These are phyloP conservation scores for Dastarcus helophoroides DNA, from an alignment of 2,888 invertebrate genomes.

Conservation along the genomic window DNA sequence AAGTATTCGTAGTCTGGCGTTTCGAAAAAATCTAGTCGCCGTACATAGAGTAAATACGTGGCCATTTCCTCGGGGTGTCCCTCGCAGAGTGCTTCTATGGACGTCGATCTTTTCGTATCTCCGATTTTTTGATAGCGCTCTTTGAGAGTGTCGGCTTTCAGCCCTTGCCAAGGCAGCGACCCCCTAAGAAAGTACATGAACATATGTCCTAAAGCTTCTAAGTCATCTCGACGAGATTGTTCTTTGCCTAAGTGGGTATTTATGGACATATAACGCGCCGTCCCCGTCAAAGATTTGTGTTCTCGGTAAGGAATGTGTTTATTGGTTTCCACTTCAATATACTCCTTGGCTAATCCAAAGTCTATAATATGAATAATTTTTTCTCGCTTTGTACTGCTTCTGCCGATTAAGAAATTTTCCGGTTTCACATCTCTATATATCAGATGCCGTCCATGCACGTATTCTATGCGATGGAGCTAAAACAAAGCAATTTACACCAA, in stretches of 20 bases:
- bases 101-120: conserved; percentile 97
- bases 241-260: conserved; percentile 99
- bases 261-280: conserved; percentile 98
- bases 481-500: conserved; percentile 10
- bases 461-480: conserved; percentile 89
- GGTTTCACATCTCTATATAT: conserved; percentile 99
- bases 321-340: conserved; percentile 99
- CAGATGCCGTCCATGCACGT: conserved; percentile 97
- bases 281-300: conserved; percentile 99
- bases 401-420: conserved; percentile 99
- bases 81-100: conserved; percentile 86
- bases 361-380: conserved; percentile 81
- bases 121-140: conserved; percentile 99
- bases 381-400: conserved; percentile 94
- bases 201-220: conserved; percentile 96
- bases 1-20: conserved; percentile 99
- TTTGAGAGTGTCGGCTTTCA: conserved; percentile 98
- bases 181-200: conserved; percentile 99
- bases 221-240: conserved; percentile 97
- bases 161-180: conserved; percentile 98
- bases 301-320: conserved; percentile 99
- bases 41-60: conserved; percentile 92
- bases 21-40: conserved; percentile 97
- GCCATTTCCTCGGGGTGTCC: conserved; percentile 93
- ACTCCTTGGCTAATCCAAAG: conserved; percentile 99